phyloP scores from a whole-genome alignment of 2,888 invertebrate genomes.

The Pandemis cinnamomeana region DNA sequence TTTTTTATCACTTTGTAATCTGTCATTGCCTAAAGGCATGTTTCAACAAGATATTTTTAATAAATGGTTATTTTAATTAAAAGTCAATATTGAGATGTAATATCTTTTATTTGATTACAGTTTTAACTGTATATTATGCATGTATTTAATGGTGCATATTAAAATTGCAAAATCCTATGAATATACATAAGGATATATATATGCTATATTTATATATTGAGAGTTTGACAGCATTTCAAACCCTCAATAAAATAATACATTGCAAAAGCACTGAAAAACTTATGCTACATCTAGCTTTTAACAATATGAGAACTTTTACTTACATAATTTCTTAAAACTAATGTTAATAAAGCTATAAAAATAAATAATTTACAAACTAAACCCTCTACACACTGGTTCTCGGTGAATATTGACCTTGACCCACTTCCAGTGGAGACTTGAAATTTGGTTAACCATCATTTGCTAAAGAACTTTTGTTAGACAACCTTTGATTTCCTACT shows the following conservation, averaged over 20 bases:
- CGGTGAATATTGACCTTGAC: too few species aligned
- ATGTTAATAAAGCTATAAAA: constrained; percentile 41
- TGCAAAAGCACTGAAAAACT: constrained; percentile 2
- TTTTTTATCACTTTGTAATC: neutral
- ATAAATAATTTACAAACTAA: constrained; percentile 47
- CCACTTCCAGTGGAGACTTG: too few species aligned
- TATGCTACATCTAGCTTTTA: constrained; percentile 13
- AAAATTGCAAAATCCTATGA: constrained; percentile 27
- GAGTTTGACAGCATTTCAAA: neutral
- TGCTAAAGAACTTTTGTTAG: too few species aligned
- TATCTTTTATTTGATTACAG: constrained; percentile 37
- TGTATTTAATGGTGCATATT: constrained; percentile 37
- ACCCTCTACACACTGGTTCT: constrained; percentile 37
- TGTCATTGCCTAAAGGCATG: neutral
- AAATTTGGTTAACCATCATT: too few species aligned
- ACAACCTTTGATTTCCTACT: too few species aligned
- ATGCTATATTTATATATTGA: neutral
- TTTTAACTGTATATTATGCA: constrained; percentile 30
- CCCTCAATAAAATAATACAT: neutral
- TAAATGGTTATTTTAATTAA: neutral
- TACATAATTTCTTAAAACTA: constrained; percentile 13
- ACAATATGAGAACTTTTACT: constrained; percentile 22
- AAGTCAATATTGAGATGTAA: constrained; percentile 10
- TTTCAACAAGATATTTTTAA: constrained; percentile 10
- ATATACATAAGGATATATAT: neutral